A percentile compares a stretch with the other conserved stretches of the same genome.
These are phyloP conservation scores for Drosophila rubida DNA, from an alignment of 2,888 invertebrate genomes.

Conservation along the genomic window DNA sequence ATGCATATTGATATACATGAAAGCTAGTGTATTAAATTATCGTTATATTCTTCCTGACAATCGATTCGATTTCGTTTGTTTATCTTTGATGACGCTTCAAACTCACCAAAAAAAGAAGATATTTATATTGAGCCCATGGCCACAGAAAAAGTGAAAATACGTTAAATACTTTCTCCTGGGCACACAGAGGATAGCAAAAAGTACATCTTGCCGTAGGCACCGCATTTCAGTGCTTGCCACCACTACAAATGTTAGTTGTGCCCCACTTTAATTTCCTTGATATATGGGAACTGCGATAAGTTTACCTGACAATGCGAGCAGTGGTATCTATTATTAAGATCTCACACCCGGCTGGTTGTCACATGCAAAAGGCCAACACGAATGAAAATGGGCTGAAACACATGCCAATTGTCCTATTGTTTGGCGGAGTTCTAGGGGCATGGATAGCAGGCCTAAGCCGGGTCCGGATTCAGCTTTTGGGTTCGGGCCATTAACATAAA, in stretches of 20 bases:
- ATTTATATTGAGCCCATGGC: conserved; percentile 36
- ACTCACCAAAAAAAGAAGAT: conserved; percentile 59
- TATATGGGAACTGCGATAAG: conserved; percentile 66
- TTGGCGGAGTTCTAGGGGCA: conserved; percentile 14
- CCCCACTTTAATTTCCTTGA: conserved; percentile 66
- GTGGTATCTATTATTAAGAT: conserved; percentile 71
- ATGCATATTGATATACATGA: not conserved
- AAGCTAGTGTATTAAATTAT: conserved; percentile 1
- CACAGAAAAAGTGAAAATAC: conserved; percentile 16
- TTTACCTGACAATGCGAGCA: conserved; percentile 66
- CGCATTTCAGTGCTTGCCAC: conserved; percentile 3
- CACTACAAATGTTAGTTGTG: conserved; percentile 1
- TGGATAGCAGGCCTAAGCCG: conserved; percentile 30
- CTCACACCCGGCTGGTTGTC: conserved; percentile 44
- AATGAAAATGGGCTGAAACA: conserved; percentile 55
- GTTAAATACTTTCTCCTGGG: not conserved
- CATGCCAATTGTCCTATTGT: conserved; percentile 71
- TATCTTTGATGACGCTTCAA: conserved; percentile 45
- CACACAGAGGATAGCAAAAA: not conserved
- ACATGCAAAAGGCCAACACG: conserved; percentile 35
- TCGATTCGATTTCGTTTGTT: conserved; percentile 19
- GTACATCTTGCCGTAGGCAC: not conserved
- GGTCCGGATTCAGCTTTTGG: conserved; percentile 24
- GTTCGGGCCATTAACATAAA: conserved; percentile 72
- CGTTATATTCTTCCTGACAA: not conserved